Conservation (phyloP, 2,113 vertebrate genomes). For the Pelecanoides urinatrix region DNA sequence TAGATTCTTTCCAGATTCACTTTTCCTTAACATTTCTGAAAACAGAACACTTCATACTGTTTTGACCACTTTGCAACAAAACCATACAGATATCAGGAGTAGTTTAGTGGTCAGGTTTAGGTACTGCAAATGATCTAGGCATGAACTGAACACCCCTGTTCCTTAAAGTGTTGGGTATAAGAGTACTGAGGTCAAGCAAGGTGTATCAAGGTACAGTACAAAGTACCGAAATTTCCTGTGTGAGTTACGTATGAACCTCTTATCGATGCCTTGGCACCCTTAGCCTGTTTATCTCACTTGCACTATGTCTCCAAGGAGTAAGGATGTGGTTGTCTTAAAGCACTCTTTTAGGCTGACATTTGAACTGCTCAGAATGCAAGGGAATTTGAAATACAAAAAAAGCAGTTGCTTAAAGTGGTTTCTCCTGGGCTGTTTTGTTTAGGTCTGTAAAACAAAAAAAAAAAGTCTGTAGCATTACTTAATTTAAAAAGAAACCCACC, state of each 20-base stretch:
- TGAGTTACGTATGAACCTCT: background rate
- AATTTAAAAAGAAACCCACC: background rate
- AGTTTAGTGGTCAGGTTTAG: background rate
- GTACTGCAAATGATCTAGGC: background rate
- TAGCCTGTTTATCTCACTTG: background rate
- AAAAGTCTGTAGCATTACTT: background rate
- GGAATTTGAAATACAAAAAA: background rate
- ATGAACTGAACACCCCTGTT: rapidly evolving
- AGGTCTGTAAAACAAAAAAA: background rate
- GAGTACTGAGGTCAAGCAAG: background rate
- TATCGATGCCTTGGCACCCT: background rate
- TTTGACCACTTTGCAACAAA: background rate
- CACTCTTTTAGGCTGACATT: background rate
- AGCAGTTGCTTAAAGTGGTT: background rate
- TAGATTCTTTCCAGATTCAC: background rate
- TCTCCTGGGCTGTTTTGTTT: background rate
- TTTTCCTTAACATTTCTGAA: background rate
- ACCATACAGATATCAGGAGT: rapidly evolving
- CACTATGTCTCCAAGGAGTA: background rate
- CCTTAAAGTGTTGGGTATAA: background rate
- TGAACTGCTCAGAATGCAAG: background rate
- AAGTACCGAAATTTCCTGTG: background rate
- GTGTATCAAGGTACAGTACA: background rate
- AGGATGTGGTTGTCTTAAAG: background rate
- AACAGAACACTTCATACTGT: background rate